Evolutionary conservation across 2,888 invertebrate genomes (phyloP).

Genomic region (Drosophila cognata): DNA sequence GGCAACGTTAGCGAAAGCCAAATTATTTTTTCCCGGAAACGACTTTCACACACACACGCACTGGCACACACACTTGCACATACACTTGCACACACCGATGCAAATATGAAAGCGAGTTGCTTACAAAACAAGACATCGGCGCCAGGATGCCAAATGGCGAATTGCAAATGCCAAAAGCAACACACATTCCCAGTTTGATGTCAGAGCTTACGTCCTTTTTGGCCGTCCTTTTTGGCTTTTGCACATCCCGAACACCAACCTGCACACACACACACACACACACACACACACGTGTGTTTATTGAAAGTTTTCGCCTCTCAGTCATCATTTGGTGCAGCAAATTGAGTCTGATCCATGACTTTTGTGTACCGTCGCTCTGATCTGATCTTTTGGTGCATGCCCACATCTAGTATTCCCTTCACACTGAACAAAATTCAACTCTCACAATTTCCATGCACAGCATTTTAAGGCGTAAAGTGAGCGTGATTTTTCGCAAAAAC

Average conservation of each 20-base stretch:
- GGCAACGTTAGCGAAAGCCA: slow-evolving; percentile 22
- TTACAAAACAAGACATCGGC: slow-evolving; percentile 29
- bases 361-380: slow-evolving; percentile 2
- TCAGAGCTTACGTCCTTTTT: slow-evolving; percentile 32
- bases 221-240: slow-evolving; percentile 28
- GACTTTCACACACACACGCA: slow-evolving; percentile 16
- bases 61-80: neutral
- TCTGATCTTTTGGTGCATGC: slow-evolving; percentile 43
- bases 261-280: slow-evolving; percentile 7
- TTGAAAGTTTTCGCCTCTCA: slow-evolving; percentile 43
- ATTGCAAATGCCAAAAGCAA: slow-evolving; percentile 1
- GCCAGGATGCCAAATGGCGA: slow-evolving; percentile 26
- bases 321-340: slow-evolving; percentile 2
- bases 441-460: neutral
- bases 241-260: neutral
- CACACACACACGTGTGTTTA: slow-evolving; percentile 27
- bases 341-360: slow-evolving; percentile 18
- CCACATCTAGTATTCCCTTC: slow-evolving; percentile 5
- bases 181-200: slow-evolving; percentile 30
- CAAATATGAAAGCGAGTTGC: neutral
- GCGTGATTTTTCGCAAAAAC: neutral
- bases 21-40: slow-evolving; percentile 55
- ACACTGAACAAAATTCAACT: neutral
- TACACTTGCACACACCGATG: neutral
- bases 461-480: neutral